These are phyloP conservation scores for Elegia similella DNA, from an alignment of 2,888 invertebrate species.

Conservation along the genomic window DNA sequence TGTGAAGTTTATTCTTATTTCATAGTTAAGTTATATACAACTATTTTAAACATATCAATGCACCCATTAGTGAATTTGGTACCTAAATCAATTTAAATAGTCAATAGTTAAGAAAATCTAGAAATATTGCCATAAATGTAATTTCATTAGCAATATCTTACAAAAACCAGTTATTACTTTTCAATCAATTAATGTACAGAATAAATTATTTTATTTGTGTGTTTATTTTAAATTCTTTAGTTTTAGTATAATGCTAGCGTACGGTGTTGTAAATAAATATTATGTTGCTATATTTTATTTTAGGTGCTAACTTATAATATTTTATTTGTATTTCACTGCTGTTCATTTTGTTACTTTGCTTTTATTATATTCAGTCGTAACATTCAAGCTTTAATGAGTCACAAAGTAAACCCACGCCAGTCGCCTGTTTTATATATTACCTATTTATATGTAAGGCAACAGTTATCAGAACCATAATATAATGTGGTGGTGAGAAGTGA, in stretches of 20 bases:
- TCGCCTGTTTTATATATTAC: slow-evolving; percentile 36
- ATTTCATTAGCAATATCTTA: slow-evolving; percentile 49
- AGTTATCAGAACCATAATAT: slow-evolving; percentile 73
- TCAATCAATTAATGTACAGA: slow-evolving; percentile 68
- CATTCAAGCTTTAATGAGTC: slow-evolving; percentile 58
- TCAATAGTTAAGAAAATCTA: slow-evolving; percentile 46
- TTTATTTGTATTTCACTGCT: slow-evolving; percentile 37
- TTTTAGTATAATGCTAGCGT: slow-evolving; percentile 68
- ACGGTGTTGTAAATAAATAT: slow-evolving; percentile 71
- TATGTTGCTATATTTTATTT: slow-evolving; percentile 69
- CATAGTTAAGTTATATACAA: slow-evolving; percentile 29
- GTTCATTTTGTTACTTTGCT: slow-evolving; percentile 35
- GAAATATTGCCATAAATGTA: slow-evolving; percentile 70
- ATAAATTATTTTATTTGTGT: slow-evolving; percentile 72
- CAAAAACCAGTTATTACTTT: slow-evolving; percentile 57
- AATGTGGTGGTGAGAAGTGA: slow-evolving; percentile 73
- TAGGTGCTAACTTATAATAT: slow-evolving; percentile 70
- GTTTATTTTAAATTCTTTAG: slow-evolving; percentile 63
- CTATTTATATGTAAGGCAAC: slow-evolving; percentile 49
- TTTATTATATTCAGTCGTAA: slow-evolving; percentile 36
- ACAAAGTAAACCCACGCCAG: slow-evolving; percentile 48
- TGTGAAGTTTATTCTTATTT: slow-evolving; percentile 30
- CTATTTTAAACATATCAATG: slow-evolving; percentile 25
- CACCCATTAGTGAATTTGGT: slow-evolving; percentile 32
- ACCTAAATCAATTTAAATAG: slow-evolving; percentile 39